Evolutionary conservation across 1,140 invertebrate genomes (phyloP).

Genomic region (Procambarus virginalis): DNA sequence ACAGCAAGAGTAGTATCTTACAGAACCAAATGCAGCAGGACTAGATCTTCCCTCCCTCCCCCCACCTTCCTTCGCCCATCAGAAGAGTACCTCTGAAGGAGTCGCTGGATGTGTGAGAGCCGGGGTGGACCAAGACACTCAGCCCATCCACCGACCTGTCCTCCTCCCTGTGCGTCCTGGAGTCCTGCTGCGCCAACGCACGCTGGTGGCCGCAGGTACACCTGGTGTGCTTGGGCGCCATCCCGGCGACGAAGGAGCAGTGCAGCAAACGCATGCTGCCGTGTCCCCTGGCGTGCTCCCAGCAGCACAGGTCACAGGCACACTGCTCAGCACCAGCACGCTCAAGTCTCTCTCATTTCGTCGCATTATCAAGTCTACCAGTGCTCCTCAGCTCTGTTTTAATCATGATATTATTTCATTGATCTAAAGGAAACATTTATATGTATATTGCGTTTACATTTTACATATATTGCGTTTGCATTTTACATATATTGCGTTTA

Average conservation of each 20-base stretch:
- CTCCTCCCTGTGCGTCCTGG: background rate
- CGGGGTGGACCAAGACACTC: background rate
- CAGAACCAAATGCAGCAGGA: too few species aligned
- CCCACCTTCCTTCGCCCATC: too few species aligned
- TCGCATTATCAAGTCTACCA: too few species aligned
- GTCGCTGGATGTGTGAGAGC: background rate
- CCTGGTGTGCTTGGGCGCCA: constrained; percentile 21
- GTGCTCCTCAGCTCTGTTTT: too few species aligned
- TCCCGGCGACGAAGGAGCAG: constrained; percentile 43
- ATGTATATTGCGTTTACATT: too few species aligned
- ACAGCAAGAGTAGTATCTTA: too few species aligned
- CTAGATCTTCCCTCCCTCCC: background rate
- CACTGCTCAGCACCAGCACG: background rate
- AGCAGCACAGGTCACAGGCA: background rate
- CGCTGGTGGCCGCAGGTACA: constrained; percentile 43
- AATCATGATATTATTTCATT: too few species aligned
- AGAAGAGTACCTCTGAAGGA: background rate
- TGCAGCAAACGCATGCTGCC: constrained; percentile 24
- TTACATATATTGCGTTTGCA: too few species aligned
- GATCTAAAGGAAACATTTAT: too few species aligned
- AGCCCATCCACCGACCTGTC: background rate
- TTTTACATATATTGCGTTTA: too few species aligned
- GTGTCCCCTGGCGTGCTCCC: background rate
- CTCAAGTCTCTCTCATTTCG: too few species aligned
- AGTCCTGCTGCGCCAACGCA: background rate